phyloP scores from a whole-genome alignment of 1,140 invertebrate genomes.

The Episyrphus balteatus region DNA sequence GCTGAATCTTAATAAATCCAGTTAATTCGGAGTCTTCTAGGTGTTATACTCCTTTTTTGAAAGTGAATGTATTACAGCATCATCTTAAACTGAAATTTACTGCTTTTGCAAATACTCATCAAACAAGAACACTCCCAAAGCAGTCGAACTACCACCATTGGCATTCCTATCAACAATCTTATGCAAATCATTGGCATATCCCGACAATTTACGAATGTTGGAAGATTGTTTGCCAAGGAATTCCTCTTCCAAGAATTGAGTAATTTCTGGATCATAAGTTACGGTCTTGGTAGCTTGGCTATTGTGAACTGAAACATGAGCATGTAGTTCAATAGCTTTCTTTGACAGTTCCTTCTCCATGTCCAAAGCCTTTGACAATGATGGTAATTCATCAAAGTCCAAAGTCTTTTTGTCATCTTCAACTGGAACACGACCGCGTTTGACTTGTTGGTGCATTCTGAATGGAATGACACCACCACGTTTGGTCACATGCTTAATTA shows the following conservation, averaged over 20 bases:
- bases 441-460: slow-evolving; percentile 9
- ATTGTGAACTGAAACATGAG: slow-evolving; percentile 21
- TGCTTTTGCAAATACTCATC: slow-evolving; percentile 64
- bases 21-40: too few species aligned
- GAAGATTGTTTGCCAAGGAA: slow-evolving; percentile 58
- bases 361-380: slow-evolving; percentile 62
- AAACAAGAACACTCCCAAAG: slow-evolving; percentile 58
- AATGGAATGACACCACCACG: slow-evolving; percentile 45
- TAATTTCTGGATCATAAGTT: slow-evolving; percentile 51
- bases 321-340: slow-evolving; percentile 56
- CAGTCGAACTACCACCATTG: slow-evolving; percentile 41
- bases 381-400: slow-evolving; percentile 48
- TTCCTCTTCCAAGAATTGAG: slow-evolving; percentile 61
- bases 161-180: slow-evolving; percentile 40
- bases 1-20: too few species aligned
- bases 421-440: neutral
- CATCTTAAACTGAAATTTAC: slow-evolving; percentile 13
- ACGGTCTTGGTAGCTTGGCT: slow-evolving; percentile 37
- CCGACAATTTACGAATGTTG: slow-evolving; percentile 53
- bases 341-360: slow-evolving; percentile 57
- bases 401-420: slow-evolving; percentile 2
- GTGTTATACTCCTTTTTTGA: too few species aligned
- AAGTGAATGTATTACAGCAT: too few species aligned
- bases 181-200: slow-evolving; percentile 59
- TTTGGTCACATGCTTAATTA: slow-evolving; percentile 63